Base-by-base conservation (phyloP, 2,113 vertebrate species). In the Tychaedon coryphoeus region DNA sequence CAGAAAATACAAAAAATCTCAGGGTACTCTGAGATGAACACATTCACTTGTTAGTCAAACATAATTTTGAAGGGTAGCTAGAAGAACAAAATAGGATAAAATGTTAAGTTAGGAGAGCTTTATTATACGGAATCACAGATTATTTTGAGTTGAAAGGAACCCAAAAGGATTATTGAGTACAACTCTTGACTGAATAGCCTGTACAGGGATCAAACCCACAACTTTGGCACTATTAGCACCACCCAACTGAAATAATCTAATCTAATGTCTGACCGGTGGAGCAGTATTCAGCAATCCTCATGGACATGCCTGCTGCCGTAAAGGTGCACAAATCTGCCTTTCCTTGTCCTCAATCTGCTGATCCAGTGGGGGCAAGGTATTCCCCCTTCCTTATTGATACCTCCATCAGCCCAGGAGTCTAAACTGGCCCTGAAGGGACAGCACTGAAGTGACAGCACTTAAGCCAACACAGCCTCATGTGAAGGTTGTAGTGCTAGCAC, bases 351-450 rank as follows among this genome's bases (percentile, higher is more conserved):
- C 29, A 25, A 0, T 42, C 29, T 79, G 31, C 10, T 57, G 19
- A 47, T 71, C 18, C 19, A 54, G 14, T 8, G 7, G 1, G 4
- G 4, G 2, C 5, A 54, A 86, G 53, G 33, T 11, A 42, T 19
- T 83, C 1, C 1, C 12, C 6, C 20, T 64, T 82, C 15, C 9
- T 70, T 58, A 14, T 5, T 0, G 0, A 47, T 4, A 29, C 26
- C 13, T 70, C 43, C 53, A 69, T 34, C 36, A 42, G 3, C 3
- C 20, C 8, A 48, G 23, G 12, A 60, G 14, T 22, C 82, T 43
- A 43, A 95, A 74, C 26, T 17, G 31, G 4, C 28, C 29, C 29
- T n/a, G 33, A 33, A 51, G 36, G 48, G 34, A 19, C 0, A 24
- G 10, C 23, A 40, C 0, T 26, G 22, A 54, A 33, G 7, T 2